Conservation (phyloP, 2,113 vertebrate genomes). For the Salvelinus namaycush region DNA sequence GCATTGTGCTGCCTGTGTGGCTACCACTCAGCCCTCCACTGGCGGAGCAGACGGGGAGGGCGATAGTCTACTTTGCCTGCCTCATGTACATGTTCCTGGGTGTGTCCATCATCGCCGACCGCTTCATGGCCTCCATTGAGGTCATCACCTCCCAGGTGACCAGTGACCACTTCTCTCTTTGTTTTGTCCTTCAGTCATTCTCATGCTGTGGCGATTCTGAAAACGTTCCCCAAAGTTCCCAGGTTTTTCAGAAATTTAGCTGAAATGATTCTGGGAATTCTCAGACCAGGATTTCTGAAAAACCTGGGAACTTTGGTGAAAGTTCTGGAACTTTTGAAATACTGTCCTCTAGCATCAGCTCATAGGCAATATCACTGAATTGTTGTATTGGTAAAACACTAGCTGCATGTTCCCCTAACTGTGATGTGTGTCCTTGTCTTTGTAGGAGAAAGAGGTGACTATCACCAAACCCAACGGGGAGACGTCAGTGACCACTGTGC, state of each 20-base stretch:
- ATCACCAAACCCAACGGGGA: slow-evolving; percentile 90
- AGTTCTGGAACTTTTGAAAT: no score
- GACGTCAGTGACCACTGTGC: slow-evolving; percentile 83
- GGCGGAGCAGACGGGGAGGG: slow-evolving; percentile 82
- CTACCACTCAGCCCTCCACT: slow-evolving; percentile 80
- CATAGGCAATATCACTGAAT: no score
- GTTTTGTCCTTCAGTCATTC: background rate
- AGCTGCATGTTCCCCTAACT: background rate
- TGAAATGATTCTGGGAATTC: no score
- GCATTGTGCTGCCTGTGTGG: slow-evolving; percentile 90
- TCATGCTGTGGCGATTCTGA: no score
- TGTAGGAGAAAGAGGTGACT: slow-evolving; percentile 89
- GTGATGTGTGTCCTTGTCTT: background rate
- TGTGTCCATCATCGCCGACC: slow-evolving; percentile 94
- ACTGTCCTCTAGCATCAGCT: no score
- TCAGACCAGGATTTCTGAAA: no score
- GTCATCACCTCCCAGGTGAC: slow-evolving; percentile 95
- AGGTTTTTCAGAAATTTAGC: no score
- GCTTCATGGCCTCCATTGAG: slow-evolving; percentile 97
- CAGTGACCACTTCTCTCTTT: background rate
- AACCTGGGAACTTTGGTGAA: no score
- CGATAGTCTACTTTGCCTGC: slow-evolving; percentile 86
- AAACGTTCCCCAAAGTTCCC: no score
- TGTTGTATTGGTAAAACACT: no score
- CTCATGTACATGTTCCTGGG: slow-evolving; percentile 95